Evolutionary conservation across 2,113 vertebrate species (phyloP).

Genomic region (Antigone vipio): DNA sequence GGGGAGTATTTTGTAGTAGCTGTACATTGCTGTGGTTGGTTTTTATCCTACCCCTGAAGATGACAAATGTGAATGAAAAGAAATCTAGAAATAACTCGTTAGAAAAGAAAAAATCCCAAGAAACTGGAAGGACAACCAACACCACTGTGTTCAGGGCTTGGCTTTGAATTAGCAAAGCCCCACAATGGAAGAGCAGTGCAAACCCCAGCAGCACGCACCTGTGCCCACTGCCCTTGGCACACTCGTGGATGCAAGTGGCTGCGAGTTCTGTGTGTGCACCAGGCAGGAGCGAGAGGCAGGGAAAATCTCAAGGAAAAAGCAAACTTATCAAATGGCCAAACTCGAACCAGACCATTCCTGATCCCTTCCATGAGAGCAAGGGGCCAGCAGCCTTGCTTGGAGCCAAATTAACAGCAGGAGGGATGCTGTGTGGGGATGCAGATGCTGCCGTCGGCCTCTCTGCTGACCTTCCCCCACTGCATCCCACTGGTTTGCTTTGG

Average conservation of each 20-base stretch:
- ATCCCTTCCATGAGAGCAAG: not conserved
- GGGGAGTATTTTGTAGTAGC: not conserved
- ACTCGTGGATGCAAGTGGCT: rapidly evolving
- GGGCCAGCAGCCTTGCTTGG: not conserved
- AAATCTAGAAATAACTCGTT: not conserved
- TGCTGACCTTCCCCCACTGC: not conserved
- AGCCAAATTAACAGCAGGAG: not conserved
- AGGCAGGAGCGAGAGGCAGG: not conserved
- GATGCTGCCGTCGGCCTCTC: not conserved
- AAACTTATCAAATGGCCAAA: not conserved
- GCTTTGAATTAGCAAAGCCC: not conserved
- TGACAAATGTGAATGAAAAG: not conserved
- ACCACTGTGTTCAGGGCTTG: not conserved
- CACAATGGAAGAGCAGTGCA: not conserved
- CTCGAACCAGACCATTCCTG: not conserved
- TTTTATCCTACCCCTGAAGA: not conserved
- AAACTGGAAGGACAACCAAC: not conserved
- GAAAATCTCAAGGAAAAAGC: not conserved
- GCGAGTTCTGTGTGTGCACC: rapidly evolving
- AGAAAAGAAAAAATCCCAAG: not conserved
- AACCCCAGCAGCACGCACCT: not conserved
- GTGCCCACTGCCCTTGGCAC: not conserved
- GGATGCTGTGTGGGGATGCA: not conserved
- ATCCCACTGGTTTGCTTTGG: not conserved
- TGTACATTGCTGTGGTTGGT: not conserved